Evolutionary conservation across 1,140 invertebrate species (phyloP).

Genomic region (Drosophila truncata): DNA sequence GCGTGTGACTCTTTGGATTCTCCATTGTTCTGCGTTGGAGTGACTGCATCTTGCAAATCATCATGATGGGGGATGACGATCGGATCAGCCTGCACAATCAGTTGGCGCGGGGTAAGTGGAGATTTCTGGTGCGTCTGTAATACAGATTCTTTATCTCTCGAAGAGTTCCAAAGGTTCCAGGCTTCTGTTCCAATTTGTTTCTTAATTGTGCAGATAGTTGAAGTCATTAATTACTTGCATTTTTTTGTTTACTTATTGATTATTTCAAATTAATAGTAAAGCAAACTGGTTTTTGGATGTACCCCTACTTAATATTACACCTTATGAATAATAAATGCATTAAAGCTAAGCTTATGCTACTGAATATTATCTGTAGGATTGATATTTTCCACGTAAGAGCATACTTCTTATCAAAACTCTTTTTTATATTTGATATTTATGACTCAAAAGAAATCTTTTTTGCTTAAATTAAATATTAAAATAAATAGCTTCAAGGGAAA

Average conservation of each 20-base stretch:
- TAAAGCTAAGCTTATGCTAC: background rate
- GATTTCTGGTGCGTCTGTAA: conserved; percentile 8
- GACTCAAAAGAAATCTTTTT: background rate
- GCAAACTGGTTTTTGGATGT: background rate
- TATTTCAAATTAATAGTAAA: background rate
- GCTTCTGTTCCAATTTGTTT: background rate
- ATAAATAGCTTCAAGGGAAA: background rate
- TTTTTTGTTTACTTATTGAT: background rate
- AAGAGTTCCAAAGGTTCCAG: background rate
- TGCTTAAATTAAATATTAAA: background rate
- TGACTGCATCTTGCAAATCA: conserved; percentile 29
- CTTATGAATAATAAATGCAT: background rate
- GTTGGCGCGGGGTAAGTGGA: conserved; percentile 48
- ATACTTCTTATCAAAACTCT: background rate
- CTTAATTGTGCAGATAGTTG: background rate
- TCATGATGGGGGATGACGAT: conserved; percentile 51
- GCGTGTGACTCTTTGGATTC: conserved; percentile 8
- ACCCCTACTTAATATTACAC: background rate
- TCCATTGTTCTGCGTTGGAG: conserved; percentile 28
- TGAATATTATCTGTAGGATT: background rate
- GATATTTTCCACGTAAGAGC: background rate
- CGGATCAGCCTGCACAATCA: conserved; percentile 45
- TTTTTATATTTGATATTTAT: background rate
- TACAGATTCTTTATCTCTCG: background rate
- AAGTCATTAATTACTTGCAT: background rate